Conservation (phyloP, 2,888 invertebrate species). For the Aradus depressus region DNA sequence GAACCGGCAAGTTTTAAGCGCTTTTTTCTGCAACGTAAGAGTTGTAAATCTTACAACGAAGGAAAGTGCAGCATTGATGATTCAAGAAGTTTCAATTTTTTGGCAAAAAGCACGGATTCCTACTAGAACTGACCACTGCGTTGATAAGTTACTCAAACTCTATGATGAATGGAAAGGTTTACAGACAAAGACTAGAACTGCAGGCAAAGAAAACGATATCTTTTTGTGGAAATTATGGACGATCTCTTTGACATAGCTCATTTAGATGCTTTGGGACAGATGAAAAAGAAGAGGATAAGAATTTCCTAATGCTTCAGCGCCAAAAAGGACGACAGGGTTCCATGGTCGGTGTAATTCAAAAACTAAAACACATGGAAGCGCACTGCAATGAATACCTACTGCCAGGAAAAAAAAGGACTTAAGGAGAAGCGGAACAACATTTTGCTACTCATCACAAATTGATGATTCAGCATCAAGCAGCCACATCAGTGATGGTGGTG, state of each 20-base stretch:
- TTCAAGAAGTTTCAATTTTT: neutral
- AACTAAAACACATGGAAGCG: no score
- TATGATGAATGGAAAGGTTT: slow-evolving; percentile 13
- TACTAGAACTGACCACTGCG: slow-evolving; percentile 6
- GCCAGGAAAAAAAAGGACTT: neutral
- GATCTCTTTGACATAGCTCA: slow-evolving; percentile 22
- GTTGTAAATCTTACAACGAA: slow-evolving; percentile 3
- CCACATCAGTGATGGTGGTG: neutral
- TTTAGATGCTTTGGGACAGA: no score
- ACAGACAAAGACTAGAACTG: slow-evolving; percentile 14
- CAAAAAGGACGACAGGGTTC: no score
- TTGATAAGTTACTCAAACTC: slow-evolving; percentile 14
- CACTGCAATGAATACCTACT: no score
- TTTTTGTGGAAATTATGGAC: slow-evolving; percentile 17
- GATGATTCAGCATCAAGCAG: no score
- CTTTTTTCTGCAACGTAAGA: neutral
- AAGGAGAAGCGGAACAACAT: neutral
- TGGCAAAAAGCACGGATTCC: no score
- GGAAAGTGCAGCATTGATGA: slow-evolving; percentile 1
- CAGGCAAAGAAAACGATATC: slow-evolving; percentile 6
- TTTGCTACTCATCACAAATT: neutral
- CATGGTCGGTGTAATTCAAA: no score
- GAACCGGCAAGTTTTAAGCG: neutral
- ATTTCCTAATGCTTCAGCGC: no score
- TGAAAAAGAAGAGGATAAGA: no score